These are phyloP conservation scores for Patella ulyssiponensis DNA, from an alignment of 2,888 invertebrate genomes.

Conservation along the genomic window DNA sequence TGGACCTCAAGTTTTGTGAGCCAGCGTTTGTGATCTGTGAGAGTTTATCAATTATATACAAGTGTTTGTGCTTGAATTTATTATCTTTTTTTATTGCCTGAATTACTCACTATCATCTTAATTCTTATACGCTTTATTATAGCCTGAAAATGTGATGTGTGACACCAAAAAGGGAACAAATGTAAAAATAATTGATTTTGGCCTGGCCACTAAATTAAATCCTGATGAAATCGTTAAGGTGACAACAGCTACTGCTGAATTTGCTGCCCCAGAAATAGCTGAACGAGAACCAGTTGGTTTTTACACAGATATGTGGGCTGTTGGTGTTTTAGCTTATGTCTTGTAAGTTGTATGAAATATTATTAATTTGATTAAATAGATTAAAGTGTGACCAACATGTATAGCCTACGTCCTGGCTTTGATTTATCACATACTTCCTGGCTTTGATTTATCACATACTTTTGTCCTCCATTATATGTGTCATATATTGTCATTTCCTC, in stretches of 20 bases:
- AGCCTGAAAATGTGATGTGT: conserved; percentile 99
- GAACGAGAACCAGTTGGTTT: conserved; percentile 99
- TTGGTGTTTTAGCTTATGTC: conserved; percentile 98
- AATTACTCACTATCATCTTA: not conserved
- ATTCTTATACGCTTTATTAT: conserved; percentile 73
- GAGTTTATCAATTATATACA: too few relatives aligned
- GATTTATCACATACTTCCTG: too few relatives aligned
- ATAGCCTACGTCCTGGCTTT: too few relatives aligned
- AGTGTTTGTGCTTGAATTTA: too few relatives aligned
- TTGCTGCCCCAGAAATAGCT: conserved; percentile 99
- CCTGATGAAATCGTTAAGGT: conserved; percentile 99
- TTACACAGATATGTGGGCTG: conserved; percentile 99
- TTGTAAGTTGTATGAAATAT: conserved; percentile 80
- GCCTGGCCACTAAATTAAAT: conserved; percentile 97
- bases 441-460: too few relatives aligned
- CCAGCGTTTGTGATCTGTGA: too few relatives aligned
- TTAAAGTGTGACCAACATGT: too few relatives aligned
- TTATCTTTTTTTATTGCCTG: too few relatives aligned
- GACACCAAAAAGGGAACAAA: conserved; percentile 95
- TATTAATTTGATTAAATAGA: too few relatives aligned
- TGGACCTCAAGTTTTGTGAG: too few relatives aligned
- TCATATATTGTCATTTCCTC: too few relatives aligned
- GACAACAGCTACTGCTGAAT: conserved; percentile 98
- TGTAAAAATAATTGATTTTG: conserved; percentile 99
- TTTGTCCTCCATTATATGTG: too few relatives aligned